Conservation (phyloP, 2,888 invertebrate genomes). For the Brassicogethes aeneus region DNA sequence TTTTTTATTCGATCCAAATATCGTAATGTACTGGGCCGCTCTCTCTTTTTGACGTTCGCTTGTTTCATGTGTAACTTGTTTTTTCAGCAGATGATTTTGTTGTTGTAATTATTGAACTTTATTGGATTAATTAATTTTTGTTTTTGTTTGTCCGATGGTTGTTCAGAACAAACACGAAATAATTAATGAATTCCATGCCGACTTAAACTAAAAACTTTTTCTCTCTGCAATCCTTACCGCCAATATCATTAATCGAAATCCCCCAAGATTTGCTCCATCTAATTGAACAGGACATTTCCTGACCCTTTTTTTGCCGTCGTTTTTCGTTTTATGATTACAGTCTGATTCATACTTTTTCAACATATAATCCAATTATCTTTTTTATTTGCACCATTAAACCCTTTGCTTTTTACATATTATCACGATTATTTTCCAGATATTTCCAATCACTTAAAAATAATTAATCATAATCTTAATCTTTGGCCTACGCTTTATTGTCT, state of each 20-base stretch:
- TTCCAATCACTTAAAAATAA: no score
- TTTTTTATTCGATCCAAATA: conserved; percentile 7
- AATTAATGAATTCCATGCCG: neutral
- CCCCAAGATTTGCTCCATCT: neutral
- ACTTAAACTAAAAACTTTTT: neutral
- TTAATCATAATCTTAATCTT: no score
- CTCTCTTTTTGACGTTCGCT: conserved; percentile 12
- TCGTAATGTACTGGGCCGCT: conserved; percentile 10
- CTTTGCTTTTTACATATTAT: no score
- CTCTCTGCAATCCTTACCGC: no score
- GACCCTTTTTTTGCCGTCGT: no score
- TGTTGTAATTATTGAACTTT: conserved; percentile 21
- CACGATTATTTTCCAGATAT: no score
- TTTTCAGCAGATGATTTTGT: conserved; percentile 21
- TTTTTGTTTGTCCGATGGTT: conserved; percentile 11
- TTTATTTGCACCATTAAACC: no score
- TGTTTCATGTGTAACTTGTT: conserved; percentile 15
- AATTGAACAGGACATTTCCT: no score
- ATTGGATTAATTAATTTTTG: conserved; percentile 21
- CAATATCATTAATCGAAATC: neutral
- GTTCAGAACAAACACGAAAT: neutral
- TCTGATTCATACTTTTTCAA: no score
- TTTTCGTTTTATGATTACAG: no score
- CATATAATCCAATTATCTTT: no score
- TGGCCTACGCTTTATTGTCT: no score